Percentiles rank a stretch among this genome's conserved stretches.
Evolutionary conservation across 1,140 invertebrate species (phyloP).

Genomic region (Oncopodura yosiiana): DNA sequence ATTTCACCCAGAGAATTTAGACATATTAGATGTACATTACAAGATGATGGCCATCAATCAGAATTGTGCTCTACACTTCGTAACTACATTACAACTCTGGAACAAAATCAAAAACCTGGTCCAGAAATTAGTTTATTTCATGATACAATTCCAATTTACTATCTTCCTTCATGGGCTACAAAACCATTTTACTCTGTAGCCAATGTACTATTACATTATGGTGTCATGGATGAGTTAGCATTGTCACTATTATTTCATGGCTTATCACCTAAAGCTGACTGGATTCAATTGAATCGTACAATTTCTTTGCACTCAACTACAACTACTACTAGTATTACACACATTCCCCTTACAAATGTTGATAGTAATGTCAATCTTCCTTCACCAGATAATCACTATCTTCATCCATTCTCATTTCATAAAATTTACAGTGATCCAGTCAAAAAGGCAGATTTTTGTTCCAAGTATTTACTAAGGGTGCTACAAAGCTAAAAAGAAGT

Average conservation of each 20-base stretch:
- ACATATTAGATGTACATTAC: slow-evolving; percentile 34
- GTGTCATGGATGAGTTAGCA: slow-evolving; percentile 37
- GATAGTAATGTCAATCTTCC: background rate
- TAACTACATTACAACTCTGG: slow-evolving; percentile 25
- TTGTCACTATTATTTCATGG: slow-evolving; percentile 36
- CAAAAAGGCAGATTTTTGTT: slow-evolving; percentile 33
- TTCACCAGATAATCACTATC: slow-evolving; percentile 28
- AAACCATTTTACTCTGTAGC: slow-evolving; percentile 37
- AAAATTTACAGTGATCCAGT: slow-evolving; percentile 32
- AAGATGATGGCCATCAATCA: slow-evolving; percentile 33
- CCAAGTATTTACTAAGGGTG: slow-evolving; percentile 34
- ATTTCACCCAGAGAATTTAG: slow-evolving; percentile 35
- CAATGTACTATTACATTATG: slow-evolving; percentile 37
- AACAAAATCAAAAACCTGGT: slow-evolving; percentile 27
- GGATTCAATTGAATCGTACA: slow-evolving; percentile 30
- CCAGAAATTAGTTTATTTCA: slow-evolving; percentile 35
- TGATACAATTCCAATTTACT: slow-evolving; percentile 37
- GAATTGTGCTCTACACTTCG: slow-evolving; percentile 34
- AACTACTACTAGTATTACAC: slow-evolving; percentile 1
- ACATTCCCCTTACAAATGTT: background rate
- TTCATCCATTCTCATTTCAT: slow-evolving; percentile 37
- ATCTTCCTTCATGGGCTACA: slow-evolving; percentile 31
- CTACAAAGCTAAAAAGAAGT: slow-evolving; percentile 4
- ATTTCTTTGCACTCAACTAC: slow-evolving; percentile 13
- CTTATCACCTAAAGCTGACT: slow-evolving; percentile 27